A percentile compares a stretch with the other conserved stretches of the same genome.
Evolutionary conservation across 2,888 invertebrate species (phyloP).

Genomic region (Scaptomyza reducta): DNA sequence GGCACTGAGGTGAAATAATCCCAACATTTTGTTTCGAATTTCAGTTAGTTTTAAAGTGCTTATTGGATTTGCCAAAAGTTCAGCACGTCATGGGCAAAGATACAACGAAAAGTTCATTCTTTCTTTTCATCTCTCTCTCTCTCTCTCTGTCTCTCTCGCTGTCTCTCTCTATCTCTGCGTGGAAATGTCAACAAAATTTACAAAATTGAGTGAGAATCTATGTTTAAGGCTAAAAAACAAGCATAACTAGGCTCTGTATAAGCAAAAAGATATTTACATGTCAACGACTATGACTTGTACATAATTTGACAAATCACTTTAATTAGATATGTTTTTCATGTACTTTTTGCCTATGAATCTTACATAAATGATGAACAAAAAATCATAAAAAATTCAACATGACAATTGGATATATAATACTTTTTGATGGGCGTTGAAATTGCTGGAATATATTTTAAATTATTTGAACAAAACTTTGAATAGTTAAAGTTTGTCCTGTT

Average conservation of each 20-base stretch:
- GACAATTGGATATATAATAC: neutral
- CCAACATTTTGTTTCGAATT: slow-evolving; percentile 20
- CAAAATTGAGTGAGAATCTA: neutral
- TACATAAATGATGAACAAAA: neutral
- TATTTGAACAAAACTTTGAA: neutral
- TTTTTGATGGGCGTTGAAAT: neutral
- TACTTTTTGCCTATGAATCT: neutral
- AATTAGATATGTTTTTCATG: neutral
- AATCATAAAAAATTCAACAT: neutral
- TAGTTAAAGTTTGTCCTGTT: neutral
- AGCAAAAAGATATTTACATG: neutral
- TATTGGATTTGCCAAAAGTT: slow-evolving; percentile 64
- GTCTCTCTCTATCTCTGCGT: too few species aligned
- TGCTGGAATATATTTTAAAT: too few species aligned
- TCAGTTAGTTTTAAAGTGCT: slow-evolving; percentile 56
- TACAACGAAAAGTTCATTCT: slow-evolving; percentile 16
- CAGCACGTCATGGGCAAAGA: slow-evolving; percentile 19
- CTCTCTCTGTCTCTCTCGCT: neutral
- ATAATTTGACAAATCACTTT: slow-evolving; percentile 7
- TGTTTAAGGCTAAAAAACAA: neutral
- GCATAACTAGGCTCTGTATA: neutral
- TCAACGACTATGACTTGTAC: slow-evolving; percentile 4
- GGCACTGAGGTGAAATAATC: slow-evolving; percentile 55
- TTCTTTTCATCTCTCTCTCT: neutral
- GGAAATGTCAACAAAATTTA: slow-evolving; percentile 25